Percentiles rank a stretch among this genome's conserved stretches.
These are phyloP conservation scores for Drosophila phalerata DNA, from an alignment of 2,888 invertebrate genomes.

Conservation along the genomic window DNA sequence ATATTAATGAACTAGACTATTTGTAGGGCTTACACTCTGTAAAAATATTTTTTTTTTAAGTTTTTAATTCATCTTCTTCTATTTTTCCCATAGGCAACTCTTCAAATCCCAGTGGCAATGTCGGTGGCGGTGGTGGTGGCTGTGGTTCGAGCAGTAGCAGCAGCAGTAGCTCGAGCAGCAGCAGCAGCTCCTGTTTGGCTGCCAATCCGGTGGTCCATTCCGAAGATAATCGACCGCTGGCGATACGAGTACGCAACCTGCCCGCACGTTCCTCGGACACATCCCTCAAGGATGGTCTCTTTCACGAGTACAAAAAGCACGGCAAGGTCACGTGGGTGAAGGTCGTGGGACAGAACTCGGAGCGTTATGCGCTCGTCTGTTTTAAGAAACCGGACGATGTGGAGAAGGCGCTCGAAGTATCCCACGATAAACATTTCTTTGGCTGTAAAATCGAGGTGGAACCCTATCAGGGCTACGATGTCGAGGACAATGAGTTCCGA, in stretches of 20 bases:
- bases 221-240: conserved; percentile 90
- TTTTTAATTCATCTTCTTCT: no score
- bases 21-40: no score
- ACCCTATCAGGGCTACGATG: conserved; percentile 95
- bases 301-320: conserved; percentile 99
- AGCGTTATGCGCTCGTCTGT: conserved; percentile 96
- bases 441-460: conserved; percentile 98
- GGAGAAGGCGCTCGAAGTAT: conserved; percentile 97
- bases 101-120: conserved; percentile 82
- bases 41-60: no score
- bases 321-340: conserved; percentile 98
- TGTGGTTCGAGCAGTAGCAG: conserved; percentile 75
- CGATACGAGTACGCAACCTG: conserved; percentile 96
- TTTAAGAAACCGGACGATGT: conserved; percentile 99
- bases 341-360: conserved; percentile 95
- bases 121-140: conserved; percentile 69
- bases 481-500: conserved; percentile 93
- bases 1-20: no score
- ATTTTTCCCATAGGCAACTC: conserved; percentile 69
- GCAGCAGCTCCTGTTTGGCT: conserved; percentile 74
- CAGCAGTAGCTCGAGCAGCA: conserved; percentile 75
- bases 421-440: conserved; percentile 98
- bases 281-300: conserved; percentile 98
- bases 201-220: conserved; percentile 86
- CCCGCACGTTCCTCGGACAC: conserved; percentile 96